Evolutionary conservation across 2,888 invertebrate species (phyloP).

Genomic region (Plebejus melissa): DNA sequence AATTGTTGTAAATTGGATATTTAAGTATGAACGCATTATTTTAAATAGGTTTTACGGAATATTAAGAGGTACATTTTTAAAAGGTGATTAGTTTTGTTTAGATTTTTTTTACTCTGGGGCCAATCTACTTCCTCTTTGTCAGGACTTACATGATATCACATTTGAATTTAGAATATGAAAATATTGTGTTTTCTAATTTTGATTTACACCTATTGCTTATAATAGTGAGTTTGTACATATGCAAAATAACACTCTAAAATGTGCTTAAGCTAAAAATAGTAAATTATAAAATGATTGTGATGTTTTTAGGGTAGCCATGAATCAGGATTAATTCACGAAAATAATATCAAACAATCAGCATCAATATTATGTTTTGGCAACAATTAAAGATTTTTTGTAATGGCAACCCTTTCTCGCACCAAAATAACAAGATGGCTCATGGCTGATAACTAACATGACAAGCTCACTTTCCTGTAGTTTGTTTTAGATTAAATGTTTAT

Average conservation of each 20-base stretch:
- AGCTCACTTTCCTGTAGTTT: slow-evolving; percentile 75
- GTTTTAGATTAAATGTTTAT: slow-evolving; percentile 49
- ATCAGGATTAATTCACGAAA: neutral
- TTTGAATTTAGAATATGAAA: slow-evolving; percentile 70
- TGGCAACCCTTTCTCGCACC: slow-evolving; percentile 28
- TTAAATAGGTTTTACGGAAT: neutral
- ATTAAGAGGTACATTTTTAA: neutral
- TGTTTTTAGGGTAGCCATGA: slow-evolving; percentile 6
- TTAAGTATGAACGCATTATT: neutral
- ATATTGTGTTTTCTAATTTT: slow-evolving; percentile 53
- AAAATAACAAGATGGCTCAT: slow-evolving; percentile 54
- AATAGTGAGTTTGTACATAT: slow-evolving; percentile 62
- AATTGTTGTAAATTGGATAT: neutral
- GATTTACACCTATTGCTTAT: slow-evolving; percentile 60
- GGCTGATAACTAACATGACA: slow-evolving; percentile 61
- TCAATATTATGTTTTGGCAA: neutral
- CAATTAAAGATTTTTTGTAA: neutral
- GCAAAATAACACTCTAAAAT: slow-evolving; percentile 58
- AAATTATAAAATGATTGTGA: slow-evolving; percentile 43
- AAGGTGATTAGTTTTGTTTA: neutral
- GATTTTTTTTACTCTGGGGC: neutral
- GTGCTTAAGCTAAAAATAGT: slow-evolving; percentile 66
- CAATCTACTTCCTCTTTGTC: neutral
- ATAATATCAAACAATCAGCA: slow-evolving; percentile 1
- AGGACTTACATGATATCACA: slow-evolving; percentile 60